Evolutionary conservation across 2,888 invertebrate genomes (phyloP).

Genomic region (Pyrrhosoma nymphula): DNA sequence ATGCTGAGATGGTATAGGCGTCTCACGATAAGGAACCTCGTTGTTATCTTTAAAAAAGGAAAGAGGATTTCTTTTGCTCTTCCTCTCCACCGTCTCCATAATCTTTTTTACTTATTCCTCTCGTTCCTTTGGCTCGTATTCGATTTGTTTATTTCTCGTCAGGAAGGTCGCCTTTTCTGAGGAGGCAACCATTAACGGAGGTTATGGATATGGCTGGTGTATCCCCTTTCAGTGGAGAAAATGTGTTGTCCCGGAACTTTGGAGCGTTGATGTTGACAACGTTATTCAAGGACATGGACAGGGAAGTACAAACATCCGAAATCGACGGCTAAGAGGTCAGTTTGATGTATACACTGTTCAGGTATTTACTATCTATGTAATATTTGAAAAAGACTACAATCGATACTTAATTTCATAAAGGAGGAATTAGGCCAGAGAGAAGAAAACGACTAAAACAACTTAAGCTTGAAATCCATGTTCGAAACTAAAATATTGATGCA

Average conservation of each 20-base stretch:
- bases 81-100: neutral
- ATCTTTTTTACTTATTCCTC: neutral
- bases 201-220: neutral
- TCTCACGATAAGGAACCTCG: constrained; percentile 44
- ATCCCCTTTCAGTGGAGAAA: neutral
- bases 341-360: no score
- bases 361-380: no score
- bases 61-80: neutral
- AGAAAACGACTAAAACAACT: no score
- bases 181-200: neutral
- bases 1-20: neutral
- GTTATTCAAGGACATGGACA: no score
- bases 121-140: neutral
- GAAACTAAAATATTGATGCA: no score
- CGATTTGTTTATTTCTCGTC: neutral
- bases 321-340: no score
- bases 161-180: neutral
- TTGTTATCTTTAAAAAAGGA: constrained; percentile 50
- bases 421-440: no score
- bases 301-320: no score
- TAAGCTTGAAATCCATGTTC: no score
- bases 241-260: neutral
- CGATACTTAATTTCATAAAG: no score
- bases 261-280: neutral
- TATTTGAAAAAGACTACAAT: no score